phyloP scores from a whole-genome alignment of 2,888 invertebrate species.

The Drosophila kuntzei region DNA sequence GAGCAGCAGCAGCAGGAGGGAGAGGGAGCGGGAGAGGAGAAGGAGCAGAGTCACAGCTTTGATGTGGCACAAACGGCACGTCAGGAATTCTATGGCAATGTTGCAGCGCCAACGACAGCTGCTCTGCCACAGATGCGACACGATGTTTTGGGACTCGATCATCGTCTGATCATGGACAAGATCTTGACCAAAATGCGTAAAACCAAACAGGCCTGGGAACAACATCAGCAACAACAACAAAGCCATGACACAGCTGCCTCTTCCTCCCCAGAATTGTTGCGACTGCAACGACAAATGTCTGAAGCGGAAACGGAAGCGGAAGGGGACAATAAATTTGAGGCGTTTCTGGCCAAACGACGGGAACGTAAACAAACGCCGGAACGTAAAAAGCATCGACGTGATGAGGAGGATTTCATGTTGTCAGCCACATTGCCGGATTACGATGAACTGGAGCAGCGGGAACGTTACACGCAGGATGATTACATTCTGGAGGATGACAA shows the following conservation, averaged over 20 bases:
- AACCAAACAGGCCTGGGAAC: constrained; percentile 87
- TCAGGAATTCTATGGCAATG: constrained; percentile 57
- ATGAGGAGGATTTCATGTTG: constrained; percentile 17
- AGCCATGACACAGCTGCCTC: not conserved
- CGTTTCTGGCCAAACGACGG: constrained; percentile 66
- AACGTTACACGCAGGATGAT: constrained; percentile 67
- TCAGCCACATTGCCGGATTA: constrained; percentile 14
- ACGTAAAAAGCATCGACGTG: constrained; percentile 63
- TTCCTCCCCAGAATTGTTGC: not conserved
- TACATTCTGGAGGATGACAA: constrained; percentile 73
- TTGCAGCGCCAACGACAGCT: constrained; percentile 38
- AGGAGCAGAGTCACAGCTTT: not conserved
- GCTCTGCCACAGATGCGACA: constrained; percentile 89
- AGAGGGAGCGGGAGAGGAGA: not conserved
- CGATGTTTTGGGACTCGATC: constrained; percentile 90
- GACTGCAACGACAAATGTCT: constrained; percentile 35
- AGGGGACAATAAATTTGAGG: constrained; percentile 53
- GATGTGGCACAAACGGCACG: constrained; percentile 49
- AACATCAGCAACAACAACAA: constrained; percentile 53
- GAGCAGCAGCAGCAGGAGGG: not conserved
- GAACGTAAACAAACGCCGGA: constrained; percentile 66
- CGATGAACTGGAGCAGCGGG: constrained; percentile 39
- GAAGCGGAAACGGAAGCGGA: constrained; percentile 20
- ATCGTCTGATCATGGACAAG: constrained; percentile 88
- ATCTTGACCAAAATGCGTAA: constrained; percentile 87